phyloP scores from a whole-genome alignment of 2,113 vertebrate genomes.

The Nesoenas mayeri region DNA sequence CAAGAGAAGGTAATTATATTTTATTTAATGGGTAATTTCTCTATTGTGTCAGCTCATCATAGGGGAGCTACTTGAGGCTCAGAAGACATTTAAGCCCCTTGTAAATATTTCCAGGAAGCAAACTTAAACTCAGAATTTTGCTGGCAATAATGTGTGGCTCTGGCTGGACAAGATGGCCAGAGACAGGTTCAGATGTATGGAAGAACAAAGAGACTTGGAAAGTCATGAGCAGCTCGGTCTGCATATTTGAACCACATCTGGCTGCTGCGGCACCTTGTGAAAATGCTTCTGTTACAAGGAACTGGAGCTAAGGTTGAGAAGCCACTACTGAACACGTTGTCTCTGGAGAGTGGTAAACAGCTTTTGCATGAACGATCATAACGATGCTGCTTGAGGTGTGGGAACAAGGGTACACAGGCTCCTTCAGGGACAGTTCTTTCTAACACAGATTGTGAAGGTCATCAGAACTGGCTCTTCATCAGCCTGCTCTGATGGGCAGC shows the following conservation, averaged over 20 bases:
- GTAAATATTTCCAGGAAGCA: background rate
- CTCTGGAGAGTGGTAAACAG: background rate
- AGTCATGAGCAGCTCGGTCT: background rate
- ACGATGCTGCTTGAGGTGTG: background rate
- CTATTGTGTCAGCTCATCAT: background rate
- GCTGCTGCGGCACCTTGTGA: background rate
- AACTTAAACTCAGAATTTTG: background rate
- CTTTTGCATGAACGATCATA: background rate
- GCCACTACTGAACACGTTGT: accelerated
- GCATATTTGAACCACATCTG: background rate
- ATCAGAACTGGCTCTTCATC: background rate
- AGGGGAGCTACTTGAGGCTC: background rate
- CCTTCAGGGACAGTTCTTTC: background rate
- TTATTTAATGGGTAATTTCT: background rate
- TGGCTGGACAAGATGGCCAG: background rate
- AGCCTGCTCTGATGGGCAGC: background rate
- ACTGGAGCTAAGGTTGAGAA: background rate
- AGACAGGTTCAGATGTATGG: background rate
- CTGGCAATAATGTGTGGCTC: background rate
- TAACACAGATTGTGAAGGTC: background rate
- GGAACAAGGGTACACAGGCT: accelerated
- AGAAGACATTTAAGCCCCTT: background rate
- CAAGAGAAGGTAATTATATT: background rate
- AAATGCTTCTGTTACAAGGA: background rate
- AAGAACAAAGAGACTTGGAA: background rate